Conservation (phyloP, 2,888 invertebrate genomes). For the Saturnia pavonia region DNA sequence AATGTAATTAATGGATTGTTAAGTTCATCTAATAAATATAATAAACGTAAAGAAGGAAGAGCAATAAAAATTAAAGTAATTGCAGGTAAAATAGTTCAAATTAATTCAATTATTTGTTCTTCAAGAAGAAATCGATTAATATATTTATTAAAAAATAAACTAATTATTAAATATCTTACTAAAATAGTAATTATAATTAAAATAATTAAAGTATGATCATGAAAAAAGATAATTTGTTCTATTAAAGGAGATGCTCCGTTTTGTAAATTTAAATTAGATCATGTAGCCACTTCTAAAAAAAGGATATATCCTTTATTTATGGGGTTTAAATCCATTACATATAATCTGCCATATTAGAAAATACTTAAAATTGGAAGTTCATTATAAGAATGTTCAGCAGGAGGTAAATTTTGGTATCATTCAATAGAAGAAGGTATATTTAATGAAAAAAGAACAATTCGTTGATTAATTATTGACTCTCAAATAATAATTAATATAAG, state of each 20-base stretch:
- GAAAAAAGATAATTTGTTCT: slow-evolving; percentile 85
- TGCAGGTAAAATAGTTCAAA: slow-evolving; percentile 84
- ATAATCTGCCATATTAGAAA: slow-evolving; percentile 83
- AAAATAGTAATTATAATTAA: slow-evolving; percentile 83
- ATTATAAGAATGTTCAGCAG: slow-evolving; percentile 82
- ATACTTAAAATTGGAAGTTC: slow-evolving; percentile 82
- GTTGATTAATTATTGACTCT: slow-evolving; percentile 81
- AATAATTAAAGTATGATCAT: slow-evolving; percentile 83
- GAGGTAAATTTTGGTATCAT: slow-evolving; percentile 82
- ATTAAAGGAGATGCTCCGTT: slow-evolving; percentile 84
- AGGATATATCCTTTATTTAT: slow-evolving; percentile 82
- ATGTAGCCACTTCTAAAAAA: slow-evolving; percentile 84
- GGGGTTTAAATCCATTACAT: slow-evolving; percentile 85
- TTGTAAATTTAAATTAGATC: slow-evolving; percentile 82
- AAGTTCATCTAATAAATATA: slow-evolving; percentile 84
- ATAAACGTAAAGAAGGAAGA: slow-evolving; percentile 81
- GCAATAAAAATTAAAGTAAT: slow-evolving; percentile 84
- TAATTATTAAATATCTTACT: slow-evolving; percentile 81
- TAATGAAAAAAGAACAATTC: slow-evolving; percentile 72
- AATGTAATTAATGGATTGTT: slow-evolving; percentile 81
- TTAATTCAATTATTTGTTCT: slow-evolving; percentile 83
- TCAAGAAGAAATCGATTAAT: slow-evolving; percentile 81
- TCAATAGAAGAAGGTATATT: slow-evolving; percentile 82
- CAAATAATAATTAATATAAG: slow-evolving; percentile 83
- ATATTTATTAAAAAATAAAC: slow-evolving; percentile 80